A percentile compares a stretch with the other conserved stretches of the same genome.
Conservation (phyloP, 2,113 vertebrate genomes). For the Halcyon malimbica region DNA sequence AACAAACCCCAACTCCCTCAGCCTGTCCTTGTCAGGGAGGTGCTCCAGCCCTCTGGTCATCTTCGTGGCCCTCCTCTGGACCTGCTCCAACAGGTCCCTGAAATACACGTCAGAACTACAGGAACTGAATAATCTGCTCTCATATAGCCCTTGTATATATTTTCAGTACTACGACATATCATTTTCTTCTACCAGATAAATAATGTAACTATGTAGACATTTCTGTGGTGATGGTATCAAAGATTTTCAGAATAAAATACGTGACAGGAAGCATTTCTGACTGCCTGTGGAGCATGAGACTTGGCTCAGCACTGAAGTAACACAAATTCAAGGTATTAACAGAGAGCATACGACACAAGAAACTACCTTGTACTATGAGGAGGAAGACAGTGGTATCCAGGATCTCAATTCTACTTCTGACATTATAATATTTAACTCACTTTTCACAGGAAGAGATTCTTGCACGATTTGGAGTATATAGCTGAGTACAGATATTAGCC, state of each 20-base stretch:
- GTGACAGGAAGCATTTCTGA: neutral
- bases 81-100: too few relatives aligned
- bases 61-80: too few relatives aligned
- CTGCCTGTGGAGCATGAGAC: neutral
- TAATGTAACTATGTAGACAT: neutral
- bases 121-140: neutral
- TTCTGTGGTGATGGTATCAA: neutral
- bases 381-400: neutral
- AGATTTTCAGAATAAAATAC: neutral
- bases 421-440: neutral
- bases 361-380: neutral
- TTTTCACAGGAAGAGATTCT: neutral
- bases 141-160: neutral
- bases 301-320: neutral
- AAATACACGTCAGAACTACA: neutral
- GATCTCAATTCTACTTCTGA: neutral
- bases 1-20: too few relatives aligned
- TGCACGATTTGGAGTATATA: neutral
- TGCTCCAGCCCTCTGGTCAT: too few relatives aligned
- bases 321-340: neutral
- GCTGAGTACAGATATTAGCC: neutral
- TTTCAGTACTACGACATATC: neutral
- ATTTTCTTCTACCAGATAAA: neutral
- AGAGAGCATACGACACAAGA: neutral
- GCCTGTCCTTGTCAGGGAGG: too few relatives aligned